Evolutionary conservation across 30 jellyfish, hydroid and myxozoan species (phyloP).

Genomic region (Chironex yamaguchii): DNA sequence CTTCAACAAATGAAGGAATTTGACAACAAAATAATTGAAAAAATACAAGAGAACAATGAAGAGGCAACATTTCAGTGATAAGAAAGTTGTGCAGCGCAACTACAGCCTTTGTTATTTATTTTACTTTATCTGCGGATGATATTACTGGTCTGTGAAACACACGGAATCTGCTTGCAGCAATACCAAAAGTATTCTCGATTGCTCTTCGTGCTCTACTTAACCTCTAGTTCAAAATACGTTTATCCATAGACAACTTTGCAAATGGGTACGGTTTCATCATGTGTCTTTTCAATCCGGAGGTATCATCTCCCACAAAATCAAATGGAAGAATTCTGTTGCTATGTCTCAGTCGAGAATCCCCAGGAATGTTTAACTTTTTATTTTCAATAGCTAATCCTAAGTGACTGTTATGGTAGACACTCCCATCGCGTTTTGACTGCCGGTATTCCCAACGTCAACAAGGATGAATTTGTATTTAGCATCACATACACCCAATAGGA

Average conservation of each 20-base stretch:
- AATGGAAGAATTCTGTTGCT: slow-evolving; percentile 11
- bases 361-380: slow-evolving; percentile 1
- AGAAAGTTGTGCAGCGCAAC: slow-evolving; percentile 70
- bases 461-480: not conserved
- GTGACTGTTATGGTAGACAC: slow-evolving; percentile 21
- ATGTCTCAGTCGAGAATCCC: not conserved
- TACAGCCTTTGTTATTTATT: slow-evolving; percentile 37
- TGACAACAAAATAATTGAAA: slow-evolving; percentile 13
- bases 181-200: slow-evolving; percentile 73
- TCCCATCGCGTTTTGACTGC: slow-evolving; percentile 35
- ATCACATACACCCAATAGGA: not conserved
- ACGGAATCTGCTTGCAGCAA: slow-evolving; percentile 61
- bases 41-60: not conserved
- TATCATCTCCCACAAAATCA: slow-evolving; percentile 71
- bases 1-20: slow-evolving; percentile 14
- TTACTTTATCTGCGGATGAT: slow-evolving; percentile 31
- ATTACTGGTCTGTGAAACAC: slow-evolving; percentile 66
- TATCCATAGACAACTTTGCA: slow-evolving; percentile 2
- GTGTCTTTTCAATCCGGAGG: slow-evolving; percentile 55
- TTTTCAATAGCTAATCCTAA: slow-evolving; percentile 43
- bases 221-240: slow-evolving; percentile 54
- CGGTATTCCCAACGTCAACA: slow-evolving; percentile 9
- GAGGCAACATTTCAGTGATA: slow-evolving; percentile 14
- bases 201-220: slow-evolving; percentile 68
- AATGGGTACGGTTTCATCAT: slow-evolving; percentile 81